Base-by-base conservation (phyloP, 1,140 invertebrate species). In the Elymnias hypermnestra region DNA sequence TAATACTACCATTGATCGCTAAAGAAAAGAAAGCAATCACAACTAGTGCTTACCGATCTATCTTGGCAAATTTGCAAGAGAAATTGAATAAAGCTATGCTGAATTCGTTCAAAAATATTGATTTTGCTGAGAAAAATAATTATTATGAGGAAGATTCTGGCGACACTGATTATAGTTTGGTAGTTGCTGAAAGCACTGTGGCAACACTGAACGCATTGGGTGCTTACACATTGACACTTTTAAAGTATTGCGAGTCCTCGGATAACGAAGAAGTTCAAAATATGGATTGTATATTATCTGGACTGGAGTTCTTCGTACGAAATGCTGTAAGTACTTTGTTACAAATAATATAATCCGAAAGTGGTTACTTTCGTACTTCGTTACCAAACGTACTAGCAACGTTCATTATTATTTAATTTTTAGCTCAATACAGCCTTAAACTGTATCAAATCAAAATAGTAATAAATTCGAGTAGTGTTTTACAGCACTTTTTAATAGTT, bases 251-350 rank as follows among this genome's bases (percentile, higher is more conserved):
- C 48, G 82, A 85, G 61, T 55, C 59, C 1, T 69, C 53, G 7
- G 64, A 81, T 57, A 49, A 12, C 3, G 61, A 65, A 14, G 77
- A 82, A 57, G 50, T 71, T 3, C 72, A 82, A 37, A 76, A 79
- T 57, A 63, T 82, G 35, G 68, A 75, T 40, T 76, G 63, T 52
- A 33, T 83, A 3, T 79, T 67, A 69, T 62, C 63, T 7, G 73
- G 73, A 13, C 49, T 85, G 40, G 73, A 68, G 12, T 83, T 67
- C 29, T 85, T 83, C 33, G 38, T 82, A 3, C 49, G 68, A 43
- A 77, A 59, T 55, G 76, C 78, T 59, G 81, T 83, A 63, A 79
- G 81, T 81, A 73, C n/a, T n/a, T n/a, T n/a, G n/a, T n/a, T n/a
- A 49, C 22, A 19, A 35, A 26, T n/a, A 25, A 18, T 36, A 40